Evolutionary conservation across 2,888 invertebrate genomes (phyloP).

Genomic region (Proisotoma minuta): DNA sequence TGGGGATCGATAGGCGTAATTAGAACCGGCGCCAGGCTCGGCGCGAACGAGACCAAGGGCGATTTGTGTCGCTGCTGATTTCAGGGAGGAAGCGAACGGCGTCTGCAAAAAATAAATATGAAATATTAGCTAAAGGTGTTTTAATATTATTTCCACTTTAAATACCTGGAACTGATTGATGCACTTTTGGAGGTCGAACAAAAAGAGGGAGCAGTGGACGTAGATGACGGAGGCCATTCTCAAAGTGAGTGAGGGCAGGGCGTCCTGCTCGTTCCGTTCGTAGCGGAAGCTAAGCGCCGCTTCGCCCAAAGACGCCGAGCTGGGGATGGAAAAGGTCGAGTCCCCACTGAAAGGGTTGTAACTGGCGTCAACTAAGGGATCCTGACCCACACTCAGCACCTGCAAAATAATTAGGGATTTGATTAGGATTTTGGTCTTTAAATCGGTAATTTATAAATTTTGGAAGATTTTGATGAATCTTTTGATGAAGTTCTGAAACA

Average conservation of each 20-base stretch:
- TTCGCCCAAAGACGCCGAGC: conserved; percentile 18
- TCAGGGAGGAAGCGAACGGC: conserved; percentile 67
- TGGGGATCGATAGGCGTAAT: conserved; percentile 33
- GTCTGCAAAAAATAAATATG: conserved; percentile 27
- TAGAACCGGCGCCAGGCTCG: conserved; percentile 53
- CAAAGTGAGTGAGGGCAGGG: conserved; percentile 48
- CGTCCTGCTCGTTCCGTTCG: conserved; percentile 19
- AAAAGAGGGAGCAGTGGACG: conserved; percentile 81
- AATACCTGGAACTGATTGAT: conserved; percentile 53
- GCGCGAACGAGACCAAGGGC: conserved; percentile 71
- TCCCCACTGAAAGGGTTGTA: conserved; percentile 35
- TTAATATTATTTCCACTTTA: background rate
- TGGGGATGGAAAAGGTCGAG: background rate
- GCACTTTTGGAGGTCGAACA: conserved; percentile 80
- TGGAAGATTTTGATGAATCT: background rate
- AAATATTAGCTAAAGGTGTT: too few relatives aligned
- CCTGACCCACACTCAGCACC: conserved; percentile 74
- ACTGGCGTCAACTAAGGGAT: conserved; percentile 58
- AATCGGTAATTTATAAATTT: background rate
- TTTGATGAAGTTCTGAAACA: too few relatives aligned
- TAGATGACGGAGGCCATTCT: conserved; percentile 89
- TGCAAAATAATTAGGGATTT: background rate
- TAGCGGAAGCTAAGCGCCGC: conserved; percentile 40
- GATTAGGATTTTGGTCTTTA: background rate
- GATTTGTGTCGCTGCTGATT: conserved; percentile 88